Conservation (phyloP, 2,888 invertebrate species). For the Chloroclystis v-ata region DNA sequence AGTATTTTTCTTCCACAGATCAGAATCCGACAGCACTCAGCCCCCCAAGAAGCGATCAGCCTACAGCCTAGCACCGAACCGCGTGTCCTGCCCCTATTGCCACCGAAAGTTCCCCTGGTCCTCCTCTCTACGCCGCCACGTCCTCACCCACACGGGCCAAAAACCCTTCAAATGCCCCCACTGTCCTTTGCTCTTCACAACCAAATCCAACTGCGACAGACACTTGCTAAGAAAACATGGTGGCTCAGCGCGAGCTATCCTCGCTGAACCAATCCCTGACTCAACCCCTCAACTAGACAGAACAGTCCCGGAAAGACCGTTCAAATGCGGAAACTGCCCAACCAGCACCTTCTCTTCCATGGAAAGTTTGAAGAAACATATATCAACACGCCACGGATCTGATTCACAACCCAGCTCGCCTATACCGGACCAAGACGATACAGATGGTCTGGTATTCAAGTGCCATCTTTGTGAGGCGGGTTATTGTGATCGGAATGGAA, state of each 20-base stretch:
- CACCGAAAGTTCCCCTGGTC: conserved; percentile 97
- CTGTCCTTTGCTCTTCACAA: conserved; percentile 95
- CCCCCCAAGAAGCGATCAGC: conserved; percentile 93
- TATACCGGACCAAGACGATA: conserved; percentile 52
- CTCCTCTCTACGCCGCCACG: conserved; percentile 95
- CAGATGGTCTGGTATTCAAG: conserved; percentile 87
- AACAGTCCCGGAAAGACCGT: conserved; percentile 86
- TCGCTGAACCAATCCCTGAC: conserved; percentile 61
- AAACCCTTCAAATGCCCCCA: conserved; percentile 97
- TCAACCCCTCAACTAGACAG: conserved; percentile 64
- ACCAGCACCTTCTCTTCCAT: conserved; percentile 89
- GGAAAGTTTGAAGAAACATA: conserved; percentile 88
- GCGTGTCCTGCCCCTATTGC: conserved; percentile 95
- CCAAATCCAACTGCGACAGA: conserved; percentile 97
- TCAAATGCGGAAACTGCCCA: conserved; percentile 88
- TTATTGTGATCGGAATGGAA: conserved; percentile 87
- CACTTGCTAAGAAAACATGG: conserved; percentile 92
- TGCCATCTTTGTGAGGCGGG: conserved; percentile 95
- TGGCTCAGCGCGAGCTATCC: conserved; percentile 65
- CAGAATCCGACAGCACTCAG: conserved; percentile 79
- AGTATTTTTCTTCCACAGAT: conserved; percentile 62
- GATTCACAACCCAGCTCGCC: conserved; percentile 65
- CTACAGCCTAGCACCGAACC: conserved; percentile 95
- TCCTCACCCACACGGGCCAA: conserved; percentile 96
- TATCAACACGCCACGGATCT: conserved; percentile 82